These are phyloP conservation scores for Microctenopoma steveboyesi DNA, from an alignment of 2,797 vertebrate species.

Conservation along the genomic window DNA sequence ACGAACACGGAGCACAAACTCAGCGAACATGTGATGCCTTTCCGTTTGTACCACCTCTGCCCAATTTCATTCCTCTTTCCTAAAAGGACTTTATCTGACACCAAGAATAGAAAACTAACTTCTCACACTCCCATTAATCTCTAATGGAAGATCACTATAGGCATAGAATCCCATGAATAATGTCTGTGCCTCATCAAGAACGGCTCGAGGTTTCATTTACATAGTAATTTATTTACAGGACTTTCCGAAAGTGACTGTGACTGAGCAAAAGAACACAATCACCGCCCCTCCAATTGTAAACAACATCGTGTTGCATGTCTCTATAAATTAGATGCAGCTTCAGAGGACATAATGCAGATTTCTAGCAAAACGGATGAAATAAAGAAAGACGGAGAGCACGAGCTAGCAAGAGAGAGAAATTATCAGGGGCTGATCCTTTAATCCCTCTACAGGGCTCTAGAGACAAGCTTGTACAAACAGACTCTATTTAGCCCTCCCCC, in stretches of 20 bases:
- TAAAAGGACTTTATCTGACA: conserved; percentile 78
- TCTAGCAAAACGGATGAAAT: conserved; percentile 34
- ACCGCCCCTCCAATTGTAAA: background rate
- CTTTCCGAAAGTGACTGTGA: conserved; percentile 61
- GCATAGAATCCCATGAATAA: conserved; percentile 74
- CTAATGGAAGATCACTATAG: conserved; percentile 67
- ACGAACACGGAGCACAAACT: conserved; percentile 8
- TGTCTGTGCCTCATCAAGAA: conserved; percentile 67
- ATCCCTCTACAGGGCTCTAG: conserved; percentile 73
- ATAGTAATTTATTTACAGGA: conserved; percentile 68
- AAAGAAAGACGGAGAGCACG: conserved; percentile 18
- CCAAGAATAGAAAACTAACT: conserved; percentile 48
- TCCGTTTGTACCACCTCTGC: background rate
- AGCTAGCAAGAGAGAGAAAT: conserved; percentile 50
- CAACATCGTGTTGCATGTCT: background rate
- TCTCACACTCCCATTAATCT: conserved; percentile 63
- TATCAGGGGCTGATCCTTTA: conserved; percentile 78
- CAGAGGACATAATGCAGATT: conserved; percentile 45
- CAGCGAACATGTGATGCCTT: conserved; percentile 16
- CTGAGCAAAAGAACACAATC: conserved; percentile 18
- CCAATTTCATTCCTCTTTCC: background rate
- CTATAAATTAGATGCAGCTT: background rate
- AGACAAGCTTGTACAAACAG: conserved; percentile 67
- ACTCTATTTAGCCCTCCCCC: conserved; percentile 58
- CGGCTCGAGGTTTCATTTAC: conserved; percentile 68